These are phyloP conservation scores for Lycaena phlaeas DNA, from an alignment of 2,888 invertebrate genomes.

Conservation along the genomic window DNA sequence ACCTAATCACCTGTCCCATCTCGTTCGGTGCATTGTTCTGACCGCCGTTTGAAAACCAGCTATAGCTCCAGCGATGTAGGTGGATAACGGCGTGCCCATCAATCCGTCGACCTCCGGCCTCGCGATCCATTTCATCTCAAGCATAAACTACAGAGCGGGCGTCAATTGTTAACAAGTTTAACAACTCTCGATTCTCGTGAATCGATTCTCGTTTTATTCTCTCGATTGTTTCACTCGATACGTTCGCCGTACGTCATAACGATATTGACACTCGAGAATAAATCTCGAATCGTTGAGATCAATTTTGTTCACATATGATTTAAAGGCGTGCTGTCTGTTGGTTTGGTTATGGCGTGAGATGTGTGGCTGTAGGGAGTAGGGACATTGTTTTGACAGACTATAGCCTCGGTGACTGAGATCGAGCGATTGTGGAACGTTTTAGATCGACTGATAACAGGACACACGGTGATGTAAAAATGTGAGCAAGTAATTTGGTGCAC, in stretches of 20 bases:
- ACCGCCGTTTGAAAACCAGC: slow-evolving; percentile 27
- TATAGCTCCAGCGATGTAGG: slow-evolving; percentile 22
- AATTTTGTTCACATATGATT: slow-evolving; percentile 42
- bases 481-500: neutral
- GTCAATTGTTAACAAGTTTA: slow-evolving; percentile 70
- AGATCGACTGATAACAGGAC: slow-evolving; percentile 52
- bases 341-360: neutral
- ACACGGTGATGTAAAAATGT: slow-evolving; percentile 5
- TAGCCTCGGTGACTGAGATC: slow-evolving; percentile 63
- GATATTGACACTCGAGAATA: slow-evolving; percentile 29
- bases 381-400: slow-evolving; percentile 62
- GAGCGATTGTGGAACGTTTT: slow-evolving; percentile 60
- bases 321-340: too few species aligned
- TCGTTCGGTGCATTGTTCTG: slow-evolving; percentile 46
- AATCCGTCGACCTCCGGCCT: slow-evolving; percentile 53
- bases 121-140: slow-evolving; percentile 66
- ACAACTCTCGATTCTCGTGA: slow-evolving; percentile 67
- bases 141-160: slow-evolving; percentile 64
- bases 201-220: slow-evolving; percentile 59
- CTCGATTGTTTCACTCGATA: slow-evolving; percentile 60
- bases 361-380: slow-evolving; percentile 32
- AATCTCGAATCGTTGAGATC: slow-evolving; percentile 36
- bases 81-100: slow-evolving; percentile 19
- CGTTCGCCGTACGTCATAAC: slow-evolving; percentile 38
- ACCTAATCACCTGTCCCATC: slow-evolving; percentile 56